A percentile compares a stretch with the other conserved stretches of the same genome.
Conservation (phyloP, 2,888 invertebrate genomes). For the Muschampia plurimacula region DNA sequence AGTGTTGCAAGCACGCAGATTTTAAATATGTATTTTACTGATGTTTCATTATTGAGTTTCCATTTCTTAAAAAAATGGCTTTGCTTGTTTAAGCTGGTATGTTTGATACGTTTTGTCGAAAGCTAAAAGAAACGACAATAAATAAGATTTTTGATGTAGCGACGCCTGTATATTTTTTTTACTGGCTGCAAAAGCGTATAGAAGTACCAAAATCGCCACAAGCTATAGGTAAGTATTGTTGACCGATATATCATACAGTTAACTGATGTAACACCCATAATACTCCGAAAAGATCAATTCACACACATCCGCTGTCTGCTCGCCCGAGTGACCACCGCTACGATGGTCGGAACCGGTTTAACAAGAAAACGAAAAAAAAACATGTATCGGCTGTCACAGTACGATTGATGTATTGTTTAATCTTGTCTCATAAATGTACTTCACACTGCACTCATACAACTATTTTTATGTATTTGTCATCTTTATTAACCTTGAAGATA, state of each 20-base stretch:
- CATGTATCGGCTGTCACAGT: slow-evolving; percentile 6
- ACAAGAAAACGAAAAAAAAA: slow-evolving; percentile 1
- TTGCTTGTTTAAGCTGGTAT: no score
- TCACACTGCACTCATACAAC: not conserved
- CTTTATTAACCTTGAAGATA: no score
- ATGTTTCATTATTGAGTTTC: no score
- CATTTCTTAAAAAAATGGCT: no score
- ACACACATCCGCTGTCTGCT: not conserved
- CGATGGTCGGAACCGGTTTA: slow-evolving; percentile 1
- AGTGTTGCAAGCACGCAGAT: not conserved
- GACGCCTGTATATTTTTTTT: no score
- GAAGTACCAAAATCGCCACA: not conserved
- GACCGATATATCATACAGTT: not conserved
- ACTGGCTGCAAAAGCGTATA: no score
- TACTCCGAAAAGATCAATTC: not conserved
- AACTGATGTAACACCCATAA: not conserved
- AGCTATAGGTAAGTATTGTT: no score
- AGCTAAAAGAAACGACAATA: no score
- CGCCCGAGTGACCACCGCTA: slow-evolving; percentile 1
- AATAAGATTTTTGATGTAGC: no score
- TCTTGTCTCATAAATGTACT: slow-evolving; percentile 1
- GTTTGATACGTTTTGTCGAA: no score
- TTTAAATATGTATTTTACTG: not conserved
- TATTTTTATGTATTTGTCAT: no score
- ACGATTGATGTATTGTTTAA: not conserved